A percentile compares a stretch with the other conserved stretches of the same genome.
Conservation (phyloP, 1,140 invertebrate species). For the Acromyrmex heyeri region DNA sequence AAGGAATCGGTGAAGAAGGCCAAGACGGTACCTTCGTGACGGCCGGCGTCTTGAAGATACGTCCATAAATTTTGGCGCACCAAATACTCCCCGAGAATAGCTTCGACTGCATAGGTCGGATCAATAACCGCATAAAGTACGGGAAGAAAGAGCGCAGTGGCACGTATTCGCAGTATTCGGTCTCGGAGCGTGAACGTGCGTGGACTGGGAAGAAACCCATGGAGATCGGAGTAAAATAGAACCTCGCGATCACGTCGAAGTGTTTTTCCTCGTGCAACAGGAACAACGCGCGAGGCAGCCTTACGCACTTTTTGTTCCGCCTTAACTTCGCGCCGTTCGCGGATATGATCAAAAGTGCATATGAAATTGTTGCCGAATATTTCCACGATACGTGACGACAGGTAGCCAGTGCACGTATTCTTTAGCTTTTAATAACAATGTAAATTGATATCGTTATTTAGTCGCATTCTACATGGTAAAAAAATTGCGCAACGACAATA, state of each 20-base stretch:
- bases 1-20: constrained; percentile 2
- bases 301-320: constrained; percentile 20
- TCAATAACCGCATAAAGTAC: constrained; percentile 59
- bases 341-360: constrained; percentile 6
- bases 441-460: too few species aligned
- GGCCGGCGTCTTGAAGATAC: constrained; percentile 49
- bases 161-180: constrained; percentile 58
- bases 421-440: too few species aligned
- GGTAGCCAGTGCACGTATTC: neutral
- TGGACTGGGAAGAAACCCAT: constrained; percentile 29
- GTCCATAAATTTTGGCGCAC: constrained; percentile 57
- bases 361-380: constrained; percentile 5
- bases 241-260: constrained; percentile 46
- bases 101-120: constrained; percentile 56
- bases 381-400: neutral
- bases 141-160: constrained; percentile 54
- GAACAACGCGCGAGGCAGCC: constrained; percentile 21
- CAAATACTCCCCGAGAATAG: constrained; percentile 61
- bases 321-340: constrained; percentile 6
- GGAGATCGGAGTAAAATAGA: constrained; percentile 42
- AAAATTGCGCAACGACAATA: too few species aligned
- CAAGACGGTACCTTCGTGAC: constrained; percentile 38
- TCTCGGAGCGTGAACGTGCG: constrained; percentile 53
- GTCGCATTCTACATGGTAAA: too few species aligned
- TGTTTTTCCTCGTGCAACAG: constrained; percentile 42